Base-by-base conservation (phyloP, 1,140 invertebrate genomes). In the Asbolus verrucosus region DNA sequence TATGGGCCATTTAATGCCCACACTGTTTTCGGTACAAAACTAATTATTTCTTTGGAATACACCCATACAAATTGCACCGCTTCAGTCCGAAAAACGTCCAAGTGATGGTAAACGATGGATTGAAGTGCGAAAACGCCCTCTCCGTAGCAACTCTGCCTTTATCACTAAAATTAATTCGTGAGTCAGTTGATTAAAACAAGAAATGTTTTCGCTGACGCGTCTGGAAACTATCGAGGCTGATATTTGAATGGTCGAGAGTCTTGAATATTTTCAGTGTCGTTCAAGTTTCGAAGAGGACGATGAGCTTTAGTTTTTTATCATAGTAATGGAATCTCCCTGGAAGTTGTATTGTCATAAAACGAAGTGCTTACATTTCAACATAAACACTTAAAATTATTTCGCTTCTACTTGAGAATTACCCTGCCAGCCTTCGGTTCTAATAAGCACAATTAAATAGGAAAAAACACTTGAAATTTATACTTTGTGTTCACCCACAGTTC, bases 1-100 rank as follows among this genome's bases (percentile, higher is more conserved):
- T 54, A 54, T 54, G 14, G 46, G 19, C 13, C 46, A 54, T 54
- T 54, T 54, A 13, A 50, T 50, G 15, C 43, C 43, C 43, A 50
- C 43, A 54, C 18, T 6, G 46, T 24, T 54, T 54, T 54, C 11
- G 21, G 43, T 50, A 21, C 18, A 50, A 50, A 50, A 9, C 43
- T 18, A 50, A 50, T 50, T 50, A 50, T 50, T 50, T 50, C 21
- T 50, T 21, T 21, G 0, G 27, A 54, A 14, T 54, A 11, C 46
- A 3, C 18, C 11, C 46, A 27, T 54, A 54, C 21, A 54, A 54
- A 27, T 50, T 19, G 43, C 16, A 9, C 18, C 16, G 19, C 33
- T 6, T 36, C 33, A 11, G 5, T 36, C 33, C n/a, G n/a, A n/a
- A n/a, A n/a, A n/a, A n/a, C n/a, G n/a, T n/a, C n/a, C n/a, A n/a